Evolutionary conservation across 1,140 invertebrate species (phyloP).

Genomic region (Eriocheir sinensis): DNA sequence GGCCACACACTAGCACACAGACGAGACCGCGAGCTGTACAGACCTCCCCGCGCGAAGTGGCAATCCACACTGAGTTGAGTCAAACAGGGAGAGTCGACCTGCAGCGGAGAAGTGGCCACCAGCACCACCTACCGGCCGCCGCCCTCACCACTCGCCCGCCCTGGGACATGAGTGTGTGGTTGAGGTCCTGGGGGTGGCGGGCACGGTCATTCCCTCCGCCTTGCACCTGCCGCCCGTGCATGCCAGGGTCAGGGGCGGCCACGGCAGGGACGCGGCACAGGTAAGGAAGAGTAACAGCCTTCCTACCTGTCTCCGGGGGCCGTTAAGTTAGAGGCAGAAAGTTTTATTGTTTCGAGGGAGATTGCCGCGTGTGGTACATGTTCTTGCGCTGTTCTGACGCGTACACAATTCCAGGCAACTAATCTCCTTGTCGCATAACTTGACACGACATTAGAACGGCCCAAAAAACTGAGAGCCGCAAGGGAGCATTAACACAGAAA

Average conservation of each 20-base stretch:
- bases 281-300: not conserved
- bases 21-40: not conserved
- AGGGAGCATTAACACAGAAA: no score
- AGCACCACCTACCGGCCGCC: conserved; percentile 18
- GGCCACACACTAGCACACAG: not conserved
- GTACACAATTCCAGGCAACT: no score
- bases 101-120: not conserved
- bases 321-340: not conserved
- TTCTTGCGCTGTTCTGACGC: no score
- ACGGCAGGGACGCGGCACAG: not conserved
- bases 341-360: not conserved
- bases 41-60: not conserved
- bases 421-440: no score
- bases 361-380: no score
- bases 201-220: not conserved
- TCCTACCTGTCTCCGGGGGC: not conserved
- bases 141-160: not conserved
- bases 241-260: not conserved
- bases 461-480: no score
- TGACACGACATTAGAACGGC: no score
- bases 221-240: conserved; percentile 7
- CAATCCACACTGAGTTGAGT: not conserved
- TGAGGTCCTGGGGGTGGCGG: no score
- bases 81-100: not conserved
- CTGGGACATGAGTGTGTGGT: not conserved